These are phyloP conservation scores for Leuciscus waleckii DNA, from an alignment of 2,797 vertebrate species.

Conservation along the genomic window DNA sequence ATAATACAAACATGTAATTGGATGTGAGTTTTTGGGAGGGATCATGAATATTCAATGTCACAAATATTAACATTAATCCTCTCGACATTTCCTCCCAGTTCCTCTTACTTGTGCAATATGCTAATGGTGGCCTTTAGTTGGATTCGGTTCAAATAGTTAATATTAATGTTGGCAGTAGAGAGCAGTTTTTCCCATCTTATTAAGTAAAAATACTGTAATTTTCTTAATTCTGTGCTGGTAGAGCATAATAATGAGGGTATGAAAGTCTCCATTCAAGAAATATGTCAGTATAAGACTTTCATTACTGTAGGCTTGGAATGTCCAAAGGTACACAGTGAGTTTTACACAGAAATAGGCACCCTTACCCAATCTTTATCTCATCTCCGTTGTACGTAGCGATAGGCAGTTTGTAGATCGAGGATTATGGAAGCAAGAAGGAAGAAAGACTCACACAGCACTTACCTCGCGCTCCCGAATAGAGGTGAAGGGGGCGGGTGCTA, in stretches of 20 bases:
- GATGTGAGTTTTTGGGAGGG: conserved; percentile 72
- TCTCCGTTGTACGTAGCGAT: too few relatives aligned
- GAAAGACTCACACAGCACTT: too few relatives aligned
- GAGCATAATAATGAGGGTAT: conserved; percentile 9
- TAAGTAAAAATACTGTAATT: conserved; percentile 3
- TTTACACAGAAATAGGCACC: background rate
- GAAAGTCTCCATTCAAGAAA: conserved; percentile 10
- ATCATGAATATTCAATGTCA: conserved; percentile 77
- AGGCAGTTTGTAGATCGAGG: too few relatives aligned
- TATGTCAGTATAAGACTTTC: conserved; percentile 5
- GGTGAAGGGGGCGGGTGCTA: too few relatives aligned
- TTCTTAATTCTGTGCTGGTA: background rate
- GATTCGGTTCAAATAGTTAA: conserved; percentile 59
- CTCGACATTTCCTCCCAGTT: conserved; percentile 60
- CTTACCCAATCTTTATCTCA: too few relatives aligned
- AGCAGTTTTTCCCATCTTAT: conserved; percentile 52
- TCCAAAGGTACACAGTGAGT: background rate
- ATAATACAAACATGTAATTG: conserved; percentile 80
- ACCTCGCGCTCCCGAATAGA: too few relatives aligned
- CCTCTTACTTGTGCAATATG: conserved; percentile 52
- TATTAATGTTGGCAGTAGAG: conserved; percentile 54
- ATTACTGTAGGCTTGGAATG: background rate
- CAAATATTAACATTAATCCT: conserved; percentile 70
- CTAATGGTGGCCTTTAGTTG: conserved; percentile 68
- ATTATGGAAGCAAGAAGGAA: too few relatives aligned